A percentile compares a stretch with the other conserved stretches of the same genome.
These are phyloP conservation scores for Embiotoca jacksoni DNA, from an alignment of 2,113 vertebrate species.

Conservation along the genomic window DNA sequence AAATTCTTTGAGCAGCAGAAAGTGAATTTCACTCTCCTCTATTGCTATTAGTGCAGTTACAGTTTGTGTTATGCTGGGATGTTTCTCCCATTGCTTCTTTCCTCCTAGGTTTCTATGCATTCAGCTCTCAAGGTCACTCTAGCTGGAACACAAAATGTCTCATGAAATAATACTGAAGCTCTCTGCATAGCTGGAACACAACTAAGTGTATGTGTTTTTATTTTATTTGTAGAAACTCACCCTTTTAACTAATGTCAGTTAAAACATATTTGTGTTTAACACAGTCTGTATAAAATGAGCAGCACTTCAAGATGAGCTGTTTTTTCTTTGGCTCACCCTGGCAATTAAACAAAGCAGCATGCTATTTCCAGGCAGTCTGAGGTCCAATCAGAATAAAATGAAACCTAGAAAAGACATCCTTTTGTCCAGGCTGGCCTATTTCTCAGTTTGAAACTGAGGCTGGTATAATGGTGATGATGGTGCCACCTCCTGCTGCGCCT, in stretches of 20 bases:
- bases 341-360: constrained; percentile 33
- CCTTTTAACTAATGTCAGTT: constrained; percentile 10
- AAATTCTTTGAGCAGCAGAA: too few species aligned
- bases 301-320: constrained; percentile 23
- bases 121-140: background rate
- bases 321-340: constrained; percentile 22
- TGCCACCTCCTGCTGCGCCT: constrained; percentile 66
- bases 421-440: constrained; percentile 60
- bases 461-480: constrained; percentile 66
- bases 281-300: constrained; percentile 30
- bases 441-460: constrained; percentile 61
- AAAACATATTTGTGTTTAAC: constrained; percentile 37
- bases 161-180: constrained; percentile 1
- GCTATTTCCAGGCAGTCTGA: constrained; percentile 31
- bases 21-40: too few species aligned
- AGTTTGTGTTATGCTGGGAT: background rate
- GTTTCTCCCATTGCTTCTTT: too few species aligned
- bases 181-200: background rate
- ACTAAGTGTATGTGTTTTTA: background rate
- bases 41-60: too few species aligned
- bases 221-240: constrained; percentile 4
- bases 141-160: constrained; percentile 2
- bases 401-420: constrained; percentile 30
- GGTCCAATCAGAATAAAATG: constrained; percentile 43
- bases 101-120: too few species aligned